Percentiles rank a stretch among this genome's conserved stretches.
phyloP scores from a whole-genome alignment of 64 coral and sea anemone genomes.

The Astreopora myriophthalma region DNA sequence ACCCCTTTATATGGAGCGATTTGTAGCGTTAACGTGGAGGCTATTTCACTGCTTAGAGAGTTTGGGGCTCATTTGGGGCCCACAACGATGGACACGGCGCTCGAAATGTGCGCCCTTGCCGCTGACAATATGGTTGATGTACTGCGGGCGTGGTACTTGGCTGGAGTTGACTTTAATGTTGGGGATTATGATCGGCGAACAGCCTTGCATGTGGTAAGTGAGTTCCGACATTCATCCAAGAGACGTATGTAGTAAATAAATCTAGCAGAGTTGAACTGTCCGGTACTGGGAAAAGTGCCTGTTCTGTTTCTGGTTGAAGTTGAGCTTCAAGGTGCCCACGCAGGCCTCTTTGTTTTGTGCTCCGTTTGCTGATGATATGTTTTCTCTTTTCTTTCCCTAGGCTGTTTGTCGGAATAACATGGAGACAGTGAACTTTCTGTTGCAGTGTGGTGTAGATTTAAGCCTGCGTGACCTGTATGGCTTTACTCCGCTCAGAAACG shows the following conservation, averaged over 20 bases:
- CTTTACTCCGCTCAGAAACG: conserved; percentile 46
- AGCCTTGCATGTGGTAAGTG: conserved; percentile 83
- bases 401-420: conserved; percentile 66
- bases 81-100: conserved; percentile 69
- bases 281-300: no score
- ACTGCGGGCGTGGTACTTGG: conserved; percentile 77
- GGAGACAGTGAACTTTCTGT: conserved; percentile 49
- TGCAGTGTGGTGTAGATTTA: conserved; percentile 35
- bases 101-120: conserved; percentile 63
- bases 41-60: conserved; percentile 61
- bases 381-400: neutral
- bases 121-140: conserved; percentile 72
- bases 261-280: no score
- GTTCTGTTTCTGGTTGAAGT: no score
- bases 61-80: conserved; percentile 84
- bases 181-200: conserved; percentile 91
- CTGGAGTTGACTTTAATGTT: conserved; percentile 74
- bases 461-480: conserved; percentile 45
- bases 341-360: neutral
- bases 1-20: conserved; percentile 84
- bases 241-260: no score
- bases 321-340: no score
- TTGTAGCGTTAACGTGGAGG: conserved; percentile 16
- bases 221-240: neutral
- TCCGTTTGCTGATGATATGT: neutral